phyloP scores from a whole-genome alignment of 2,888 invertebrate species.

The Aleiodes leptofemur region DNA sequence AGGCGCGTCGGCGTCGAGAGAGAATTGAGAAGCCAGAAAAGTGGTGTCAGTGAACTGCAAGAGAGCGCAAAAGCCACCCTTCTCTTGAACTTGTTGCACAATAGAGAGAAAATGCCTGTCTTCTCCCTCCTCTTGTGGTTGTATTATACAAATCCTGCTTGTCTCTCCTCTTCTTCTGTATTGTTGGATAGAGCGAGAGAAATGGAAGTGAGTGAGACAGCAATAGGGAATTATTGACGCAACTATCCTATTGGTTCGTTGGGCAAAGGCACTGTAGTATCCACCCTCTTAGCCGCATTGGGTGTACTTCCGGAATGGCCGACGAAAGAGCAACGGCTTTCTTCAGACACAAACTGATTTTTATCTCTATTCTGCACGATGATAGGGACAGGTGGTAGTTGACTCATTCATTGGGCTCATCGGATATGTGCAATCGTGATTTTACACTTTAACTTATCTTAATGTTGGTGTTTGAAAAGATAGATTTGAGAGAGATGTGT shows the following conservation, averaged over 20 bases:
- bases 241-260: constrained; percentile 31
- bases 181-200: neutral
- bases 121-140: constrained; percentile 22
- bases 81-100: constrained; percentile 58
- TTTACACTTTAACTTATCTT: too few relatives aligned
- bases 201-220: neutral
- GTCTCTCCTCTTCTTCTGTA: constrained; percentile 23
- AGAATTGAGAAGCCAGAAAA: constrained; percentile 41
- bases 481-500: too few relatives aligned
- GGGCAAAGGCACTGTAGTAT: constrained; percentile 46
- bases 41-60: constrained; percentile 71
- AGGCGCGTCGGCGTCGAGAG: constrained; percentile 59
- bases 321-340: constrained; percentile 52
- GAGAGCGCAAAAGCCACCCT: constrained; percentile 44
- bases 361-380: too few relatives aligned
- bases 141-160: neutral
- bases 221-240: constrained; percentile 24
- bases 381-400: too few relatives aligned
- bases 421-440: too few relatives aligned
- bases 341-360: too few relatives aligned
- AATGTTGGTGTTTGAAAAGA: too few relatives aligned
- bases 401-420: too few relatives aligned
- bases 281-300: constrained; percentile 58
- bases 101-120: neutral
- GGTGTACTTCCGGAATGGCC: constrained; percentile 62